Conservation (phyloP, 2,113 vertebrate genomes). For the Forbesichthys agassizii region DNA sequence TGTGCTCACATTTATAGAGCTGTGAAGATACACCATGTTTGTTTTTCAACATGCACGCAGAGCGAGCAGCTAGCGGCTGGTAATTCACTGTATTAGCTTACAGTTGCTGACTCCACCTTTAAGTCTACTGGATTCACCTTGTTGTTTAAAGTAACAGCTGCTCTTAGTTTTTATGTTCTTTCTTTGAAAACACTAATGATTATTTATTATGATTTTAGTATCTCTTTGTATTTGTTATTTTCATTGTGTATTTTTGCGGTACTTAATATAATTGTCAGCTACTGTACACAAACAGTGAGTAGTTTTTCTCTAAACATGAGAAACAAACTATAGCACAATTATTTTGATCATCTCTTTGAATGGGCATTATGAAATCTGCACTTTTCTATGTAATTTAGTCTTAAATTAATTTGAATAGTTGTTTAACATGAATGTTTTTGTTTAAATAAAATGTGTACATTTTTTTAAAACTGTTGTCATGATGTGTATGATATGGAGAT, state of each 20-base stretch:
- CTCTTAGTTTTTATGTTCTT: constrained; percentile 33
- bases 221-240: constrained; percentile 32
- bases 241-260: constrained; percentile 30
- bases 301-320: constrained; percentile 20
- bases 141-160: constrained; percentile 63
- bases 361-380: constrained; percentile 52
- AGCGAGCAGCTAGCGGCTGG: too few species aligned
- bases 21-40: too few species aligned
- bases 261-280: constrained; percentile 7
- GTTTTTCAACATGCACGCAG: too few species aligned
- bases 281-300: constrained; percentile 22
- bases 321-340: constrained; percentile 56
- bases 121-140: constrained; percentile 20
- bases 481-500: too few species aligned
- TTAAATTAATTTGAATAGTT: constrained; percentile 45
- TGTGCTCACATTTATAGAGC: too few species aligned
- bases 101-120: too few species aligned
- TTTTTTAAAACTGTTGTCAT: constrained; percentile 12
- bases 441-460: constrained; percentile 55
- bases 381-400: constrained; percentile 48
- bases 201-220: constrained; percentile 60
- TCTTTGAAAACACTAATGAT: constrained; percentile 65
- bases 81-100: too few species aligned
- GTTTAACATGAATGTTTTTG: constrained; percentile 51
- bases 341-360: constrained; percentile 63